Base-by-base conservation (phyloP, 2,888 invertebrate genomes). In the Chrysolina americana region DNA sequence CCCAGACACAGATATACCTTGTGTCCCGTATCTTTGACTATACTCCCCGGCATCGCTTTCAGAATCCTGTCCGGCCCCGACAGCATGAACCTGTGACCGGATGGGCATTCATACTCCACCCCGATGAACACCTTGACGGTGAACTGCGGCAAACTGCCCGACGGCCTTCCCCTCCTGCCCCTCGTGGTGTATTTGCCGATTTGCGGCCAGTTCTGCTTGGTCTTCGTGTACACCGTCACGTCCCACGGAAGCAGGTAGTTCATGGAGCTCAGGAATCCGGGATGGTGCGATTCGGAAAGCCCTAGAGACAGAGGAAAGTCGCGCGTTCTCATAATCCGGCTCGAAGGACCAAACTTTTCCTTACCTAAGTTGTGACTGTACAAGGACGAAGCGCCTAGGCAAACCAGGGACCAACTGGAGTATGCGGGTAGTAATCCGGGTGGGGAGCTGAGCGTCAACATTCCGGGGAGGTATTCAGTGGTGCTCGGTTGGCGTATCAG, bases 51-150 rank as follows among this genome's bases (percentile, higher is more conserved):
- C 19, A 93, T 92, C 2, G 94, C 94, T 85, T 93, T 93, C 73
- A 96, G 89, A 73, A 96, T 93, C 81, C 93, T 94, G 84, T 96
- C 96, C 6, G 97, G 95, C 0, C 94, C 93, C 44, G 95, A 94
- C 88, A 96, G 93, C 93, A 98, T 97, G 87, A 97, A 97, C 71
- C 97, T 91, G 88, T 99, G 98, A n/a, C 99, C 99, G n/a, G 96
- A 89, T 0, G 96, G 94, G 88, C 99, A 99, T 88, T 99, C 99
- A 88, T 98, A 99, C 87, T 99, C 99, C 83, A 96, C 94, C 0
- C 99, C 99, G 72, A 99, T 93, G 87, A 98, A 98, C 81, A 97
- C 94, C 89, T 97, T 97, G 56, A 96, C 94, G 5, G 93, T 93
- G 83, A 92, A 92, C 87, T 82, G 90, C 83, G 83, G 85, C 78